phyloP scores from a whole-genome alignment of 2,113 vertebrate species.

The Cyanoramphus novaezelandiae region DNA sequence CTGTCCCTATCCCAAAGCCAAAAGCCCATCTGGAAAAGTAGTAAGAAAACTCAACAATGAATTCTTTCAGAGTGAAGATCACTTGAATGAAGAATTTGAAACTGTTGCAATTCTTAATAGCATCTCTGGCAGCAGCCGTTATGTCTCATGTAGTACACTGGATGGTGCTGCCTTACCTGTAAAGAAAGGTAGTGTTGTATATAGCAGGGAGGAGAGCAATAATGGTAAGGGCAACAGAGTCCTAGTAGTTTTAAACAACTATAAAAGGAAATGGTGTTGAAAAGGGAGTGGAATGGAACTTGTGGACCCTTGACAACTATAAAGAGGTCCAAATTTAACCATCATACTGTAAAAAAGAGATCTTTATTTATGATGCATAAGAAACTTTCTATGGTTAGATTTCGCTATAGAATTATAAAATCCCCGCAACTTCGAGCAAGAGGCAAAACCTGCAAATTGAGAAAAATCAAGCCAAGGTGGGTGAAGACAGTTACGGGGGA shows the following conservation, averaged over 20 bases:
- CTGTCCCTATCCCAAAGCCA: neutral
- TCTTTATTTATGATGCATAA: slow-evolving; percentile 83
- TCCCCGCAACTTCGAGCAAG: slow-evolving; percentile 73
- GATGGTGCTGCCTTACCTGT: slow-evolving; percentile 60
- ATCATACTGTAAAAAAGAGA: slow-evolving; percentile 72
- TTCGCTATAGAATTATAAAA: slow-evolving; percentile 75
- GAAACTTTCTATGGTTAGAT: slow-evolving; percentile 80
- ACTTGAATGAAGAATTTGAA: slow-evolving; percentile 57
- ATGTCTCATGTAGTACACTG: neutral
- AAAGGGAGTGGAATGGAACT: slow-evolving; percentile 68
- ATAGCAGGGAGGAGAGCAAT: neutral
- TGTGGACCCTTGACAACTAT: slow-evolving; percentile 52
- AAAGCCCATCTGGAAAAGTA: neutral
- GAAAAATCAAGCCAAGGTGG: slow-evolving; percentile 73
- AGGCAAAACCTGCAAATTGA: slow-evolving; percentile 72
- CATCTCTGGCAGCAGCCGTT: slow-evolving; percentile 24
- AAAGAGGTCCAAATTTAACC: slow-evolving; percentile 73
- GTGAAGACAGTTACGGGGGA: slow-evolving; percentile 70
- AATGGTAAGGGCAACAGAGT: slow-evolving; percentile 46
- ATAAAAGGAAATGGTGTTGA: slow-evolving; percentile 70
- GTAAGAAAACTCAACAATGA: slow-evolving; percentile 38
- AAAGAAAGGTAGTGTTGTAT: slow-evolving; percentile 24
- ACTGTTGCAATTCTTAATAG: slow-evolving; percentile 1
- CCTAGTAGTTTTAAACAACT: slow-evolving; percentile 67
- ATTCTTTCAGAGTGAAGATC: slow-evolving; percentile 23